Percentiles rank a stretch among this genome's conserved stretches.
phyloP scores from a whole-genome alignment of 2,888 invertebrate species.

The Venustoraphidia nigricollis region DNA sequence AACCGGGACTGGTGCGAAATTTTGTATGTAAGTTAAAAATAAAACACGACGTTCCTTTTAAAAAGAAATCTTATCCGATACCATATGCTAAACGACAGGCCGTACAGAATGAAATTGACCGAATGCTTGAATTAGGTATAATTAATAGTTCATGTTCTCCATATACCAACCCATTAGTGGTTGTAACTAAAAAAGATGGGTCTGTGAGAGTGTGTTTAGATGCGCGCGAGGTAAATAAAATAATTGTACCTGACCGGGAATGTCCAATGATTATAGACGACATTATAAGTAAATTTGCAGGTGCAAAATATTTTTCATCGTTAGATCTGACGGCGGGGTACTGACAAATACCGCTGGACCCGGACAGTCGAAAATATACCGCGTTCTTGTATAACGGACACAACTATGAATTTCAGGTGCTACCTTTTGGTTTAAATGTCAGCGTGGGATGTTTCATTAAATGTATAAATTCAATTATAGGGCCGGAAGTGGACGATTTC shows the following conservation, averaged over 20 bases:
- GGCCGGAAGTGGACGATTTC: neutral
- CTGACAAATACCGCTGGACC: neutral
- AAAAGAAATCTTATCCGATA: neutral
- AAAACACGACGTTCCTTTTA: no score
- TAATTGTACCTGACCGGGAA: no score
- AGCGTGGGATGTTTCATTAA: neutral
- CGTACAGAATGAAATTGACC: neutral
- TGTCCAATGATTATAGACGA: neutral
- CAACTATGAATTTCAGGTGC: slow-evolving; percentile 3
- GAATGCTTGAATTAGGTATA: slow-evolving; percentile 3
- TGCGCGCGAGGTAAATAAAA: slow-evolving; percentile 2
- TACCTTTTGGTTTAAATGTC: neutral
- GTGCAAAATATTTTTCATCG: neutral
- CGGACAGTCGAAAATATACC: neutral
- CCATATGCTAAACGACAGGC: neutral
- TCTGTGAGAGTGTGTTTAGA: slow-evolving; percentile 3
- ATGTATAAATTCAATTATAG: neutral
- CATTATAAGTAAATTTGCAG: neutral
- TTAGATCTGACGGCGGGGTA: neutral
- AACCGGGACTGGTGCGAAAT: no score
- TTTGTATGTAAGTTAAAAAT: no score
- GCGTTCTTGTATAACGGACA: neutral
- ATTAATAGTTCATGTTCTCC: neutral
- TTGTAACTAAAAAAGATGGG: slow-evolving; percentile 4
- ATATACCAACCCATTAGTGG: slow-evolving; percentile 3